Percentiles rank a stretch among this genome's conserved stretches.
Conservation (phyloP, 2,888 invertebrate species). For the Pollenia amentaria region DNA sequence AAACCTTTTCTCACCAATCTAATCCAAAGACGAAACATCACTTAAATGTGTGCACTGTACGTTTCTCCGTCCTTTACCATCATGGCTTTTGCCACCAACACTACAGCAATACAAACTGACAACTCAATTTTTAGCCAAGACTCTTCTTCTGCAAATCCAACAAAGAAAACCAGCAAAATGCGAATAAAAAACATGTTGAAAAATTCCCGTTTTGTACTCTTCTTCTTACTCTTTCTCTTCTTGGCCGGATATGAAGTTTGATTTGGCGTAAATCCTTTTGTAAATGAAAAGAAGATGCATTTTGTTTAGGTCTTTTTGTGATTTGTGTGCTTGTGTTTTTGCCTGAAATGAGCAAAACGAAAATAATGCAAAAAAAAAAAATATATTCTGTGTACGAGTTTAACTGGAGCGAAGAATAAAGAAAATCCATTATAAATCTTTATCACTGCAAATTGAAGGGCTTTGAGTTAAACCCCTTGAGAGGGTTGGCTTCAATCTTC, state of each 20-base stretch:
- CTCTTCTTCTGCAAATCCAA: constrained; percentile 28
- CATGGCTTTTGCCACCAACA: not conserved
- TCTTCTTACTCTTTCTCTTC: constrained; percentile 19
- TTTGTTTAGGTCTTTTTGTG: constrained; percentile 24
- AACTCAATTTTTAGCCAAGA: constrained; percentile 66
- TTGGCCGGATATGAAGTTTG: constrained; percentile 73
- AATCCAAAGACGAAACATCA: not conserved
- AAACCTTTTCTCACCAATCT: constrained; percentile 4
- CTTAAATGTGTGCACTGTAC: not conserved
- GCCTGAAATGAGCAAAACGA: constrained; percentile 55
- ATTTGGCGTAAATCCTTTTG: constrained; percentile 74
- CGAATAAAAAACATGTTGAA: constrained; percentile 12
- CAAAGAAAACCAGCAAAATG: constrained; percentile 10
- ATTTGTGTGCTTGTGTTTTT: constrained; percentile 9
- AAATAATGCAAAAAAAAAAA: constrained; percentile 22
- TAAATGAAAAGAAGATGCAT: constrained; percentile 74
- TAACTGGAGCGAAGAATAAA: constrained; percentile 1
- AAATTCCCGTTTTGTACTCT: constrained; percentile 26
- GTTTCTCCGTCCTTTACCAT: constrained; percentile 17
- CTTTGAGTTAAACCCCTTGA: constrained; percentile 55
- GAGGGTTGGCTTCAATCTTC: constrained; percentile 26
- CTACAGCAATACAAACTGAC: constrained; percentile 47
- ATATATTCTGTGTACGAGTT: constrained; percentile 37
- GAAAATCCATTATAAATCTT: constrained; percentile 47
- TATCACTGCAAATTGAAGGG: constrained; percentile 70